Base-by-base conservation (phyloP, 2,888 invertebrate genomes). In the Iphiclides podalirius region DNA sequence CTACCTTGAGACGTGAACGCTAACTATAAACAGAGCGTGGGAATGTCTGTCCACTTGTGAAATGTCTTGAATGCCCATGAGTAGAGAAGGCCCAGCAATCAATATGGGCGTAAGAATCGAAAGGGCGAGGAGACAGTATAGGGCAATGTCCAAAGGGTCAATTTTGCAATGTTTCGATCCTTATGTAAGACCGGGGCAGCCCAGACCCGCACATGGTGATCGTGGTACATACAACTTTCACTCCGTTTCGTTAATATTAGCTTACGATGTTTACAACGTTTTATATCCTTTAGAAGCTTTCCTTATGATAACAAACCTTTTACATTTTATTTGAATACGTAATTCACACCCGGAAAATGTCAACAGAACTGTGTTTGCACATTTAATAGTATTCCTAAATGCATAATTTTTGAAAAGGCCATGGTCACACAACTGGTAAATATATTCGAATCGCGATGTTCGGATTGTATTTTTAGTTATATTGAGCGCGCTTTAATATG, bases 161-260 rank as follows among this genome's bases (percentile, higher is more conserved):
- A 59, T 64, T 66, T 59, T 58, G 59, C 56, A 62, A 60, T 48
- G 49, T 54, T 60, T 63, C 59, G 48, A 54, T 36, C 48, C 37
- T 62, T 63, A 60, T 39, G 54, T 58, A 66, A 64, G 47, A 45
- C 31, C 34, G 44, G 45, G 39, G 31, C 38, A 55, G 41, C n/a
- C n/a, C n/a, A 54, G 55, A 52, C 59, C 40, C 52, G 48, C 57
- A 36, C 43, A 59, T 58, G 58, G 55, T 55, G 57, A 60, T 63
- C 57, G 58, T 47, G 59, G 51, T 58, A 48, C 47, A 53, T 52
- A 50, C 53, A 47, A 59, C 60, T 61, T 61, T 61, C 60, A 61
- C 60, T 44, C 20, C 3, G 38, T 23, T 38, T 16, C 42, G 38
- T 38, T 26, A 43, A 26, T 14, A 12, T n/a, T 26, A 36, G 28